Base-by-base conservation (phyloP, 2,888 invertebrate species). In the Chalcis sispes region DNA sequence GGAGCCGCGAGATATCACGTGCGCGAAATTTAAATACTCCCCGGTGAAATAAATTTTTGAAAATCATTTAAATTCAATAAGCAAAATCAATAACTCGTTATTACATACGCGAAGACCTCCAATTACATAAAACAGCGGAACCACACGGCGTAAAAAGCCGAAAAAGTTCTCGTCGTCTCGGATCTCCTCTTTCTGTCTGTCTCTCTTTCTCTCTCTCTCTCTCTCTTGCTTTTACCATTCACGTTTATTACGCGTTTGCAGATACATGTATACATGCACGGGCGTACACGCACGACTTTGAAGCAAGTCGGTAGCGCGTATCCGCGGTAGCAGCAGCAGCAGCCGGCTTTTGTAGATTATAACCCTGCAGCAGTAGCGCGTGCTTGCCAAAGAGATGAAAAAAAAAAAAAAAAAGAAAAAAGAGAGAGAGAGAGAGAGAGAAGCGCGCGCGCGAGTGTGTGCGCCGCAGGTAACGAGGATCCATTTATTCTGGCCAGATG, bases 401-500 rank as follows among this genome's bases (percentile, higher is more conserved):
- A 32, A 25, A n/a, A n/a, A n/a, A 29, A 29, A 71, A 62, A 27
- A 15, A 42, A 58, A 42, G 62, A 42, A 46, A 25, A 61, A 25
- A 18, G 36, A 27, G 42, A 52, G 64, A 25, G 40, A 36, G 69
- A 71, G 32, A 52, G 42, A 58, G 75, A n/a, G 61, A 54, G 32
- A 50, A 0, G 56, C 46, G 58, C 13, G 25, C 27, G 61, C 46
- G 62, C 2, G 64, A n/a, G 46, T 71, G 29, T 54, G 32, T 23
- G 64, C 67, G 73, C 76, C 77, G 69, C 82, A 80, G 81, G 85
- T 86, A 87, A 86, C 85, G 84, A 86, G 86, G 83, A 82, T 84
- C 84, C 86, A 86, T 87, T 86, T 86, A 85, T 87, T 85, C 85
- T 13, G 84, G 81, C 82, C 82, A 82, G 82, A 85, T 84, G 84